A percentile compares a stretch with the other conserved stretches of the same genome.
phyloP scores from a whole-genome alignment of 1,140 invertebrate species.

The Caerostris extrusa region DNA sequence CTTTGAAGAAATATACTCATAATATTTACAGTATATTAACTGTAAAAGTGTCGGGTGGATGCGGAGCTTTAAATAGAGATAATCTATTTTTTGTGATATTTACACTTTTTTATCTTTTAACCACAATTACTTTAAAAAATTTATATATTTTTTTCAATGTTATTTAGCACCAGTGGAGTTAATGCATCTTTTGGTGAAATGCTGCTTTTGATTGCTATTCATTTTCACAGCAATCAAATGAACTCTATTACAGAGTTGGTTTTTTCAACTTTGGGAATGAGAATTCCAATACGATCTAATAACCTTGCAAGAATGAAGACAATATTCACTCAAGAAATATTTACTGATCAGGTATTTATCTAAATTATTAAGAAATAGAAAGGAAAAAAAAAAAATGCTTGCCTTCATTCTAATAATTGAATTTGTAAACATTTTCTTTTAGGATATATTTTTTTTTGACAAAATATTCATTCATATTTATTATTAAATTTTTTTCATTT shows the following conservation, averaged over 20 bases:
- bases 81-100: no score
- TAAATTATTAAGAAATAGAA: neutral
- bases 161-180: slow-evolving; percentile 80
- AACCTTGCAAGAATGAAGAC: slow-evolving; percentile 95
- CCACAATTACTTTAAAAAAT: neutral
- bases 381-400: no score
- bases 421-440: no score
- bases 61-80: no score
- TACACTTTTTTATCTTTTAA: no score
- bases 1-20: no score
- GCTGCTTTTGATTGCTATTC: slow-evolving; percentile 96
- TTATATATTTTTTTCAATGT: neutral
- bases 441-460: no score
- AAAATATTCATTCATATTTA: no score
- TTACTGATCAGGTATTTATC: slow-evolving; percentile 92
- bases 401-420: no score
- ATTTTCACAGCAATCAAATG: slow-evolving; percentile 97
- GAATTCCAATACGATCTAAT: slow-evolving; percentile 94
- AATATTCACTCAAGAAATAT: slow-evolving; percentile 98
- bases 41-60: no score
- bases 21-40: no score
- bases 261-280: slow-evolving; percentile 96
- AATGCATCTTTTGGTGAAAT: slow-evolving; percentile 92
- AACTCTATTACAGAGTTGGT: slow-evolving; percentile 95
- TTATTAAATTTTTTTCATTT: no score